Conservation (phyloP, 2,113 vertebrate species). For the Leptodactylus fuscus region DNA sequence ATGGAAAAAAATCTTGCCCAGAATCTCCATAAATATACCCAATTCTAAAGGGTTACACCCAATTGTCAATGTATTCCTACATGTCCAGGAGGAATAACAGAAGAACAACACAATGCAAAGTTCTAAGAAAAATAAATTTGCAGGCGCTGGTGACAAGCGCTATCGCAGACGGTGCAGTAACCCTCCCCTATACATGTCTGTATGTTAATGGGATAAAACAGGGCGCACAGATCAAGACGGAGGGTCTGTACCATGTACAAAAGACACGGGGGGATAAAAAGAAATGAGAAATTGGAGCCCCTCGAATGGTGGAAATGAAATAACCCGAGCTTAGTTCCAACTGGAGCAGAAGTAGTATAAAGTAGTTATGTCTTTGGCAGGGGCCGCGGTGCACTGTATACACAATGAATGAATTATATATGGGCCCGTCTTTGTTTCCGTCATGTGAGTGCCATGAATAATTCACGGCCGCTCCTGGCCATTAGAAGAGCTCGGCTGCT, state of each 20-base stretch:
- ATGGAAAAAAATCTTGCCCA: no score
- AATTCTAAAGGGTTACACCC: no score
- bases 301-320: background rate
- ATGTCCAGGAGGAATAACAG: no score
- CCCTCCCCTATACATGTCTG: background rate
- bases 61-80: no score
- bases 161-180: background rate
- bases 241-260: background rate
- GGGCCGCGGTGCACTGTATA: background rate
- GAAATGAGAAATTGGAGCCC: background rate
- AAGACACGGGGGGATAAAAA: background rate
- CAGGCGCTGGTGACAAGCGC: background rate
- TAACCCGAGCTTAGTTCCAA: background rate
- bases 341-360: background rate
- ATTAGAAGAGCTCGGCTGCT: background rate
- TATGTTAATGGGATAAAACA: background rate
- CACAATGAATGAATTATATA: background rate
- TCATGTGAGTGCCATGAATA: slow-evolving; percentile 11
- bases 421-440: background rate
- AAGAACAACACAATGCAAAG: no score
- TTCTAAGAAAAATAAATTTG: background rate
- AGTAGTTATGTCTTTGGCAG: slow-evolving; percentile 1
- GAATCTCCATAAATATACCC: no score
- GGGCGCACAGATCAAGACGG: background rate
- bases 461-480: background rate